These are phyloP conservation scores for Tylochromis polylepis DNA, from an alignment of 2,113 vertebrate species.

Conservation along the genomic window DNA sequence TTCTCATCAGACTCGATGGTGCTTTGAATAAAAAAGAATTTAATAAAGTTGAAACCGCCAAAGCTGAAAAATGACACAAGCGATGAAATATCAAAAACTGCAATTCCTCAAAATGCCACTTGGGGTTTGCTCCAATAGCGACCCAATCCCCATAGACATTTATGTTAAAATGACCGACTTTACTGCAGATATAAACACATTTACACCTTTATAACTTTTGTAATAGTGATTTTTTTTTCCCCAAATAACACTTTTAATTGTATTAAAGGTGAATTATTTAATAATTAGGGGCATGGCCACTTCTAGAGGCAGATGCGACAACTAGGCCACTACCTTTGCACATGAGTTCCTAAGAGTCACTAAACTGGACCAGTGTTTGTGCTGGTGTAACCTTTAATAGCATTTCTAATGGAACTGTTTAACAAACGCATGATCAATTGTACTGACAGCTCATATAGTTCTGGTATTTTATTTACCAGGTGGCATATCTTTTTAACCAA, in stretches of 20 bases:
- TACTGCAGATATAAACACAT: no score
- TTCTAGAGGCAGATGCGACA: accelerated
- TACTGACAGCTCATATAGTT: neutral
- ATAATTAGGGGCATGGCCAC: neutral
- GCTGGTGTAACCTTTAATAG: neutral
- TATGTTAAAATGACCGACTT: neutral
- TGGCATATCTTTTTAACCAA: neutral
- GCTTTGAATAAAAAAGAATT: neutral
- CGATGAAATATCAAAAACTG: neutral
- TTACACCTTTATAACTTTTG: no score
- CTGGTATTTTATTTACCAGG: neutral
- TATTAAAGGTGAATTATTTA: neutral
- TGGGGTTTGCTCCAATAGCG: neutral
- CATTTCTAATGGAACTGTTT: neutral
- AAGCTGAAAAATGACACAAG: neutral
- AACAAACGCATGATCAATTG: neutral
- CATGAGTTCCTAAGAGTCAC: neutral
- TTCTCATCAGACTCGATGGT: neutral
- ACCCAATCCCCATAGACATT: neutral
- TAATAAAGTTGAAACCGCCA: neutral
- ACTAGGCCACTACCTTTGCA: neutral
- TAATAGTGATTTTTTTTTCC: neutral
- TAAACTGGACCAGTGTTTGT: neutral
- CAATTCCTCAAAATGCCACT: neutral
- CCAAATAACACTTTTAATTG: neutral